Percentiles rank a stretch among this genome's conserved stretches.
Conservation (phyloP, 2,113 vertebrate genomes). For the Parus major region DNA sequence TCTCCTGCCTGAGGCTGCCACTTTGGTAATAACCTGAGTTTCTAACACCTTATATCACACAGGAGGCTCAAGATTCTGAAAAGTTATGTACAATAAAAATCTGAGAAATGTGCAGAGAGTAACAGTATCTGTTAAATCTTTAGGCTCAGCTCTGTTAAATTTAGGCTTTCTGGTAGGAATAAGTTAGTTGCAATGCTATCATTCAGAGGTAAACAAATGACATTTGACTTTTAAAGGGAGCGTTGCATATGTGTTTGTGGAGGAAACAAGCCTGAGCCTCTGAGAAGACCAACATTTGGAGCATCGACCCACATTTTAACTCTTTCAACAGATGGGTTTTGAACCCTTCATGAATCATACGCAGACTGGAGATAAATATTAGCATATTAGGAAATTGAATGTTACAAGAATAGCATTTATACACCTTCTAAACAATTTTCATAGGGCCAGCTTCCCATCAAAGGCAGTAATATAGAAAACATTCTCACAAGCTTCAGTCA, state of each 20-base stretch:
- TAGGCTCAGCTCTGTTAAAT: background rate
- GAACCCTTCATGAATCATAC: background rate
- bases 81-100: conserved; percentile 59
- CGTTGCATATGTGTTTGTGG: background rate
- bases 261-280: background rate
- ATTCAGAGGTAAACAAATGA: background rate
- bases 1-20: conserved; percentile 52
- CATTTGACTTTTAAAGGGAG: background rate
- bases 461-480: background rate
- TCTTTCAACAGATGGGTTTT: background rate
- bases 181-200: background rate
- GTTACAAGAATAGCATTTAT: background rate
- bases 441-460: background rate
- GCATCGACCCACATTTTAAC: background rate
- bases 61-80: conserved; percentile 31
- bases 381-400: background rate
- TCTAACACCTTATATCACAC: conserved; percentile 57
- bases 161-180: background rate
- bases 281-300: background rate
- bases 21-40: conserved; percentile 60
- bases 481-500: background rate
- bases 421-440: background rate
- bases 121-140: background rate
- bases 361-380: background rate
- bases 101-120: background rate